Evolutionary conservation across 2,888 invertebrate species (phyloP), one percentile per base, ranked within the genome.

Genomic region (Xiphydria camelus): DNA sequence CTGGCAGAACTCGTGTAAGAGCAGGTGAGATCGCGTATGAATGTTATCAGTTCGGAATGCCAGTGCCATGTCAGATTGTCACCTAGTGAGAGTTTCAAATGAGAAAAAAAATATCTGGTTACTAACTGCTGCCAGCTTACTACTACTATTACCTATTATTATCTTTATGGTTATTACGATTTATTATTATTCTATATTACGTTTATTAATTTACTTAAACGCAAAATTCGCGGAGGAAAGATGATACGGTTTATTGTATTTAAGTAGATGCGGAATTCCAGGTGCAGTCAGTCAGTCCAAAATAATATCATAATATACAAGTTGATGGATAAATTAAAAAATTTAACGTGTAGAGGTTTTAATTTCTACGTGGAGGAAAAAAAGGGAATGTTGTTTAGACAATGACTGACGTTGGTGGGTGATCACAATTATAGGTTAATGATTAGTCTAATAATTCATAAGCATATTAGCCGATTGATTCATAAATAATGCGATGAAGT

Each of bases 401-500:
- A 61, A 68, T 66, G 72, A 73, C 71, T 73, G 74, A 73, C 69
- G 65, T 70, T 72, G 70, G 70, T 75, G 70, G 71, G 71, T 73
- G 75, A 74, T 75, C 68, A 73, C 73, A 71, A 75, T 72, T 69
- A 63, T 75, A 75, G 73, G 70, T 73, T 68, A 73, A 67, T 57
- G 53, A 71, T 73, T 74, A 75, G 75, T 73, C 73, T 75, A 75
- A 74, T 75, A 70, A 75, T 71, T 68, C 71, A 73, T 73, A 71
- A 75, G 71, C 71, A 75, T 66, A 70, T 73, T 75, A 73, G 75
- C 72, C 68, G 68, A 73, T 73, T 73, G 70, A 73, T 75, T 75
- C 68, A 70, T 75, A 70, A 73, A 73, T 73, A 75, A 72, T 75
- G 75, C 73, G 73, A 73, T 75, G 72, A 62, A 67, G 59, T 72